Conservation (phyloP, 1,140 invertebrate species). For the Bombyx mandarina region DNA sequence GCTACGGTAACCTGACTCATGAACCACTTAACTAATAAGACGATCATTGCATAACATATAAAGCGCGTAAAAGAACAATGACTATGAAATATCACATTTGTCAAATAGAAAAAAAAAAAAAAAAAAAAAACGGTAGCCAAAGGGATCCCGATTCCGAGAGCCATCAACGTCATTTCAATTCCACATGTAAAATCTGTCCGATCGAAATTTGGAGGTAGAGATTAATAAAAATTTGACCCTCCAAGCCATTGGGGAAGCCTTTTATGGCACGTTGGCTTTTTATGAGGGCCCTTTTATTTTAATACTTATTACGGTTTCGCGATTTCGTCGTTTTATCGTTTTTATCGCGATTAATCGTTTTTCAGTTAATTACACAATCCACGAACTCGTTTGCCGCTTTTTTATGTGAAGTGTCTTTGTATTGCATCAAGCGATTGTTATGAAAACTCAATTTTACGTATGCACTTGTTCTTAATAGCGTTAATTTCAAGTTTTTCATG, state of each 20-base stretch:
- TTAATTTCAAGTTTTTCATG: too few species aligned
- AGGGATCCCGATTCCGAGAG: neutral
- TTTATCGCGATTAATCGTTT: constrained; percentile 37
- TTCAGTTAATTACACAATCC: constrained; percentile 33
- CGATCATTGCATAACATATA: too few species aligned
- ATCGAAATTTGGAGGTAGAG: constrained; percentile 34
- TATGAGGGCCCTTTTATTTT: constrained; percentile 50
- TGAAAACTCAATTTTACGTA: too few species aligned
- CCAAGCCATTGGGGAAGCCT: constrained; percentile 39
- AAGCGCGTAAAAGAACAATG: too few species aligned
- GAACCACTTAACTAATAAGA: too few species aligned
- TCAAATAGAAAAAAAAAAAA: too few species aligned
- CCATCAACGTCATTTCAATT: constrained; percentile 47
- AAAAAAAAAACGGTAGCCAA: too few species aligned
- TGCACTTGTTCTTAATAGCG: too few species aligned
- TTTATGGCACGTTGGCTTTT: constrained; percentile 57
- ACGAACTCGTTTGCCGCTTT: constrained; percentile 1
- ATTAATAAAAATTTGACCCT: constrained; percentile 59
- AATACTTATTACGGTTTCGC: constrained; percentile 47
- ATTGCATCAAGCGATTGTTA: too few species aligned
- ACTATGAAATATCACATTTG: too few species aligned
- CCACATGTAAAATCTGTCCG: constrained; percentile 21
- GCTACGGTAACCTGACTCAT: too few species aligned
- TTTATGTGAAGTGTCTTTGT: too few species aligned
- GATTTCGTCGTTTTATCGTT: constrained; percentile 39